Percentiles rank a stretch among this genome's conserved stretches.
Conservation (phyloP, 2,888 invertebrate genomes). For the Bellardia pandia region DNA sequence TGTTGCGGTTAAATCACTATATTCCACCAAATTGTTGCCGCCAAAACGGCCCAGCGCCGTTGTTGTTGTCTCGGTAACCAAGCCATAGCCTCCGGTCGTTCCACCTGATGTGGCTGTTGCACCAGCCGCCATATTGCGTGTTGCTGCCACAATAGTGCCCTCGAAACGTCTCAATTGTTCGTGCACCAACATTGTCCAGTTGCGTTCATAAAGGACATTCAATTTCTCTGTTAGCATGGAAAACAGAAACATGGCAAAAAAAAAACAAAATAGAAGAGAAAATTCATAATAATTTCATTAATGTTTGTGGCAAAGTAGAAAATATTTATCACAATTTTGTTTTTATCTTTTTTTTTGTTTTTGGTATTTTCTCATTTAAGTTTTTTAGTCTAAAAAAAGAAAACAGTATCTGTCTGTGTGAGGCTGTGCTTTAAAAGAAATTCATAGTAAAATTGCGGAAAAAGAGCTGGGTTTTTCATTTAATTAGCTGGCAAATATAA, state of each 20-base stretch:
- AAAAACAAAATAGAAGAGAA: slow-evolving; percentile 8
- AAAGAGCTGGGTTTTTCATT: slow-evolving; percentile 40
- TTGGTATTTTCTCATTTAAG: slow-evolving; percentile 26
- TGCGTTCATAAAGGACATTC: slow-evolving; percentile 92
- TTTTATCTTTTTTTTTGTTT: not conserved
- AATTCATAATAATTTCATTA: slow-evolving; percentile 60
- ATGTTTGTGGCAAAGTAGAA: slow-evolving; percentile 2
- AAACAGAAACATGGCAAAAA: not conserved
- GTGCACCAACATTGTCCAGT: slow-evolving; percentile 92
- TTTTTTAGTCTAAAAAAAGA: not conserved
- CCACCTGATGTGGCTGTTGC: slow-evolving; percentile 52
- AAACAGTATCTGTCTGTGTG: too few species aligned
- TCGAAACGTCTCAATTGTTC: slow-evolving; percentile 92
- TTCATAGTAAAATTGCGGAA: slow-evolving; percentile 2
- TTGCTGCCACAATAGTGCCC: slow-evolving; percentile 90
- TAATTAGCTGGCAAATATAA: slow-evolving; percentile 62
- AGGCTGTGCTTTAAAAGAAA: not conserved
- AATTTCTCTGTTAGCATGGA: slow-evolving; percentile 87
- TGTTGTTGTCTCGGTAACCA: slow-evolving; percentile 60
- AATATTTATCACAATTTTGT: not conserved
- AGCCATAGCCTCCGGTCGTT: slow-evolving; percentile 49
- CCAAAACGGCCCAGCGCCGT: slow-evolving; percentile 71
- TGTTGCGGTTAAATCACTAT: slow-evolving; percentile 75
- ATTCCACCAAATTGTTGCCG: slow-evolving; percentile 68
- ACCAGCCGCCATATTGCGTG: slow-evolving; percentile 85